Base-by-base conservation (phyloP, 1,140 invertebrate species). In the Hylaeus volcanicus region DNA sequence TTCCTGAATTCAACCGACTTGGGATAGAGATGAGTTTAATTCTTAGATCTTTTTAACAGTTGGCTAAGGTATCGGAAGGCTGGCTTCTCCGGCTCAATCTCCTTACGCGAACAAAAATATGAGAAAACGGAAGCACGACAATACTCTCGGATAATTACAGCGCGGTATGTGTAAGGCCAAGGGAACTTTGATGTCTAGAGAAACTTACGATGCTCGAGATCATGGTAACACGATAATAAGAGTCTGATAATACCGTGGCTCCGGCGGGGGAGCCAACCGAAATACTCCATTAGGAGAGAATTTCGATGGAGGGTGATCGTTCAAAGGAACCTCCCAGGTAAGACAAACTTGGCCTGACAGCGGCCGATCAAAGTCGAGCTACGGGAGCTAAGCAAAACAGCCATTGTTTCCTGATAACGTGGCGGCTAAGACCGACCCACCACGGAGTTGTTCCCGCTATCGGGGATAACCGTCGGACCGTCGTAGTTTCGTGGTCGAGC, bases 381-480 rank as follows among this genome's bases (percentile, higher is more conserved):
- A 26, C 26, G 26, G 3, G 72, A 78, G 81, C 82, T 71, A 81
- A 77, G 53, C 85, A 86, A 86, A 87, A 87, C 82, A 86, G 82
- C 73, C 61, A 87, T 87, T 87, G 86, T 87, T 84, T 81, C 84
- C 53, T 86, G 81, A 86, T 87, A 86, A 86, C 77, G 74, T 78
- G 61, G 75, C 60, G 72, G 37, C 26, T 73, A 80, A 73, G 80
- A 79, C 66, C 77, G 65, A 55, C 12, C 56, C 69, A 60, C 63
- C 45, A 41, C 65, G 69, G 26, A 83, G 63, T 58, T 76, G 69
- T 60, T 66, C 68, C 64, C 45, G 15, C 43, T 70, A 76, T 70
- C 72, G 72, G 58, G n/a, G 72, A 14, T 51, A 61, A 60, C 26
- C 79, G 64, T 73, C 81, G 65, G 58, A 77, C 83, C 82, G 14